Conservation (phyloP, 2,113 vertebrate species). For the Tinamus guttatus region DNA sequence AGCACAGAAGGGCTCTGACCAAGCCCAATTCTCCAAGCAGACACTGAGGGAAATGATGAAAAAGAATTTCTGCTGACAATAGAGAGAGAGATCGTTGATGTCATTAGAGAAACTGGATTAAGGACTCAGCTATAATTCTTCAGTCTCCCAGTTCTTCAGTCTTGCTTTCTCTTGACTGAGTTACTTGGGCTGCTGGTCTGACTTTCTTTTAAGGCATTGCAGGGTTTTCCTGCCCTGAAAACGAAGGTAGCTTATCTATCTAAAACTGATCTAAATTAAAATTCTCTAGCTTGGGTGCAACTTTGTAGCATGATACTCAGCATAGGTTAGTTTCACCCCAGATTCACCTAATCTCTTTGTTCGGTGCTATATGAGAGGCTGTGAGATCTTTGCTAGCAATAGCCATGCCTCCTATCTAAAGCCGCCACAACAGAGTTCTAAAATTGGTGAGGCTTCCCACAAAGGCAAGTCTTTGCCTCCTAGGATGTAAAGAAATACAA, state of each 20-base stretch:
- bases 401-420: neutral
- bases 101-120: neutral
- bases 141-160: neutral
- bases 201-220: neutral
- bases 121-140: neutral
- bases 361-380: accelerated
- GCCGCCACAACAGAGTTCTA: neutral
- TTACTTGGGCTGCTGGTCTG: neutral
- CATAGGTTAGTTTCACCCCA: neutral
- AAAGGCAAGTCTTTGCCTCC: neutral
- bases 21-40: accelerated
- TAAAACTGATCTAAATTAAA: neutral
- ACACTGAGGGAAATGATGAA: neutral
- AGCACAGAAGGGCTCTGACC: neutral
- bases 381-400: neutral
- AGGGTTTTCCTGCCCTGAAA: neutral
- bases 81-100: neutral
- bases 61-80: neutral
- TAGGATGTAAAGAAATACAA: neutral
- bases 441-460: neutral
- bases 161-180: neutral
- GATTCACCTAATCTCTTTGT: neutral
- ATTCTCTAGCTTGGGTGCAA: neutral
- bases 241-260: neutral
- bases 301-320: neutral